These are phyloP conservation scores for Drosophila setifemur DNA, from an alignment of 1,140 invertebrate species.

Conservation along the genomic window DNA sequence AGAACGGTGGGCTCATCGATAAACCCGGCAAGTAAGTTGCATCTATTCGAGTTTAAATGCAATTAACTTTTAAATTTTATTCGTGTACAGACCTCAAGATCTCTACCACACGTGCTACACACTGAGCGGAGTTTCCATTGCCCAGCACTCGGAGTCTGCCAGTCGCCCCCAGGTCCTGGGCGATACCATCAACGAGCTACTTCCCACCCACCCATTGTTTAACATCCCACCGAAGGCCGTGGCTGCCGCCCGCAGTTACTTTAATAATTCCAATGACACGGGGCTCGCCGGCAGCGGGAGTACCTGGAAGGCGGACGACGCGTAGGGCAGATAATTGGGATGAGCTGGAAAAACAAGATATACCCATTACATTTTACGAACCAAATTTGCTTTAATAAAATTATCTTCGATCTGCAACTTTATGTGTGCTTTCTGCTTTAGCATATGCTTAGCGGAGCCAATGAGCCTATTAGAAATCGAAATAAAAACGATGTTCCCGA, in stretches of 20 bases:
- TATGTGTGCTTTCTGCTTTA: not conserved
- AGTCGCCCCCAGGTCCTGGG: constrained; percentile 84
- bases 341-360: constrained; percentile 5
- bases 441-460: too few relatives aligned
- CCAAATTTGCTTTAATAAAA: constrained; percentile 49
- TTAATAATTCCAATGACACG: constrained; percentile 34
- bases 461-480: too few relatives aligned
- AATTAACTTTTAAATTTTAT: too few relatives aligned
- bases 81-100: constrained; percentile 88
- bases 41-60: not conserved
- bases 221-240: constrained; percentile 84
- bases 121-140: constrained; percentile 96
- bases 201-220: constrained; percentile 86
- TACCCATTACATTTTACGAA: constrained; percentile 20
- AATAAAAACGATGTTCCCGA: too few relatives aligned
- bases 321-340: constrained; percentile 6
- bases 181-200: constrained; percentile 85
- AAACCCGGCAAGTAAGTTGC: constrained; percentile 95
- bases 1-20: constrained; percentile 95
- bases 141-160: constrained; percentile 90
- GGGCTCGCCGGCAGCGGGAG: constrained; percentile 16
- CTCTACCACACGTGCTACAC: constrained; percentile 98
- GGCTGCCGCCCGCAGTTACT: constrained; percentile 56
- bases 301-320: constrained; percentile 4
- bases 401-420: constrained; percentile 14